Percentiles rank a stretch among this genome's conserved stretches.
These are phyloP conservation scores for Bos indicus DNA, from an alignment of 2,113 vertebrate genomes.

Conservation along the genomic window DNA sequence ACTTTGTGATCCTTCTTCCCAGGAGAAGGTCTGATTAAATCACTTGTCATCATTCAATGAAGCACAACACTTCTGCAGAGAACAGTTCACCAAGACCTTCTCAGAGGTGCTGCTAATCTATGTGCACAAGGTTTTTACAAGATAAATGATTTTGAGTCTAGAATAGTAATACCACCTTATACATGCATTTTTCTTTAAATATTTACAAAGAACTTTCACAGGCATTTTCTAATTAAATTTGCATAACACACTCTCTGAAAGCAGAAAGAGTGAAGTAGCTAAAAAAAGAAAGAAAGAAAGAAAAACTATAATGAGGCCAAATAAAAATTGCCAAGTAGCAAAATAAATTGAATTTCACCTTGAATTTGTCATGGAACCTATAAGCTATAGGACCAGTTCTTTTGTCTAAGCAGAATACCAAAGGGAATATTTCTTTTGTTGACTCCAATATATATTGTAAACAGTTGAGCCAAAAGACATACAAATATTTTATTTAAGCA, in stretches of 20 bases:
- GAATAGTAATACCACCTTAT: not conserved
- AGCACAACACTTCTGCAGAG: not conserved
- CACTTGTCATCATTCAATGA: not conserved
- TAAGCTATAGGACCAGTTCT: not conserved
- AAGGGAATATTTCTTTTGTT: not conserved
- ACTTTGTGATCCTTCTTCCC: not conserved
- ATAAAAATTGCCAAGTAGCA: not conserved
- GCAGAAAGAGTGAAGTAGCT: not conserved
- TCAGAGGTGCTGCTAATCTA: not conserved
- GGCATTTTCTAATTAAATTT: not conserved
- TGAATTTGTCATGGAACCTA: not conserved
- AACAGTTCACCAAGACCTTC: not conserved
- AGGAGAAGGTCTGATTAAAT: not conserved
- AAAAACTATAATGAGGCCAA: not conserved
- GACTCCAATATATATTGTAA: not conserved
- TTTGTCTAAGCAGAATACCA: not conserved
- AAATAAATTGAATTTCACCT: not conserved
- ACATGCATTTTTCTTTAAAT: not conserved
- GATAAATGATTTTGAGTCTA: not conserved
- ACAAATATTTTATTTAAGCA: not conserved
- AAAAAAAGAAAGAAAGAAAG: not conserved
- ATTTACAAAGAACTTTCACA: not conserved
- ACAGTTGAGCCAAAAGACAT: not conserved
- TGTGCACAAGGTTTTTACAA: not conserved
- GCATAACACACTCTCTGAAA: not conserved